Evolutionary conservation across 1,140 invertebrate genomes (phyloP), one percentile per base, ranked within the genome.

Genomic region (Sinella curviseta): DNA sequence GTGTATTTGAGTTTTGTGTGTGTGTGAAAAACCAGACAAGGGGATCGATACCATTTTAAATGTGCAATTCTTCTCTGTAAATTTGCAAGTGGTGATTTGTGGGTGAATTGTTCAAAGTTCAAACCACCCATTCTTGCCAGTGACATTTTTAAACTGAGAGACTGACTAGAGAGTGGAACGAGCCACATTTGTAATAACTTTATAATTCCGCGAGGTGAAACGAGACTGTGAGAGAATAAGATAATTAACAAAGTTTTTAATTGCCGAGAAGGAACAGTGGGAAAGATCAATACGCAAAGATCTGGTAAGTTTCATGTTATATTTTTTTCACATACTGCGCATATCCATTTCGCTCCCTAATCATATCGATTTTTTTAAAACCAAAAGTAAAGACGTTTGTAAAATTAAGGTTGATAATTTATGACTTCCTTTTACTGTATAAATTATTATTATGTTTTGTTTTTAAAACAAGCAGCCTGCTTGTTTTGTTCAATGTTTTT

Each of bases 1-100:
- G 8, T 26, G 24, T 16, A 14, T 14, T 60, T 60, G 57, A n/a
- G 8, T 60, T 16, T 3, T 3, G 8, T 3, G 8, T 26, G 24
- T 60, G 57, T 60, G 57, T 60, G 57, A n/a, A 60, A 60, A 60
- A 60, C 57, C 57, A 60, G 57, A 60, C 57, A 60, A 60, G 24
- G 57, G 57, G 24, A 17, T 14, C 57, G 39, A 12, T 48, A 48
- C 39, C 20, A 48, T 20, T 48, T n/a, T n/a, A n/a, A n/a, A n/a
- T n/a, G n/a, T n/a, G n/a, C n/a, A n/a, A n/a, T n/a, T n/a, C n/a
- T n/a, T n/a, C n/a, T n/a, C n/a, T n/a, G n/a, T n/a, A n/a, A n/a
- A n/a, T 48, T 48, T 48, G 39, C 20, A 20, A 48, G 8, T 48
- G 8, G 39, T 48, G 39, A 48, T 20, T 48, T 48, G 8, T 48